phyloP scores from a whole-genome alignment of 2,113 vertebrate genomes.

The Pelvicachromis taeniatus region DNA sequence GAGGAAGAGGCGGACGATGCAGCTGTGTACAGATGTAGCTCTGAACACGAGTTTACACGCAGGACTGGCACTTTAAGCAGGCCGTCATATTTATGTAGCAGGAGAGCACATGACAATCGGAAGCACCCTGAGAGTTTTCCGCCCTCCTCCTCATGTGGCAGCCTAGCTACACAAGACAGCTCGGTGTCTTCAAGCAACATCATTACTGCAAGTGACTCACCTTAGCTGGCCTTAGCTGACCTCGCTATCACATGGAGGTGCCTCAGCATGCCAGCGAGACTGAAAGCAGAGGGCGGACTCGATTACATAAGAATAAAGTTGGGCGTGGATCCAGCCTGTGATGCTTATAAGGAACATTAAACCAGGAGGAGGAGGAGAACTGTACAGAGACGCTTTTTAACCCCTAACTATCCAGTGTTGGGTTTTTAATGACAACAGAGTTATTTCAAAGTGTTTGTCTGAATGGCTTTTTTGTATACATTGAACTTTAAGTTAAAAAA shows the following conservation, averaged over 20 bases:
- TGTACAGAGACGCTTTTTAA: constrained; percentile 13
- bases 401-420: neutral
- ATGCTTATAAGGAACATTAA: constrained; percentile 13
- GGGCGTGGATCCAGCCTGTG: constrained; percentile 13
- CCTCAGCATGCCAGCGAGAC: constrained; percentile 23
- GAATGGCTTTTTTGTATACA: constrained; percentile 9
- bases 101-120: neutral
- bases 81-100: neutral
- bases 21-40: neutral
- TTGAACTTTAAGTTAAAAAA: constrained; percentile 5
- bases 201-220: constrained; percentile 15
- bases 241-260: constrained; percentile 15
- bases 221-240: constrained; percentile 19
- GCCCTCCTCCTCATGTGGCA: constrained; percentile 21
- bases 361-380: constrained; percentile 6
- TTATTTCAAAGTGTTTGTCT: constrained; percentile 23
- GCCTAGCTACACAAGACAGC: constrained; percentile 59
- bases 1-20: neutral
- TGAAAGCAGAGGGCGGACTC: neutral
- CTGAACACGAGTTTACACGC: constrained; percentile 21
- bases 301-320: constrained; percentile 26
- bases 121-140: neutral
- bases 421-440: neutral
- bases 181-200: constrained; percentile 62
- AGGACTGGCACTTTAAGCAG: neutral